Evolutionary conservation across 35 echinoderm and acorn worm genomes (phyloP), one percentile per base, ranked within the genome.

Genomic region (Apostichopus japonicus): DNA sequence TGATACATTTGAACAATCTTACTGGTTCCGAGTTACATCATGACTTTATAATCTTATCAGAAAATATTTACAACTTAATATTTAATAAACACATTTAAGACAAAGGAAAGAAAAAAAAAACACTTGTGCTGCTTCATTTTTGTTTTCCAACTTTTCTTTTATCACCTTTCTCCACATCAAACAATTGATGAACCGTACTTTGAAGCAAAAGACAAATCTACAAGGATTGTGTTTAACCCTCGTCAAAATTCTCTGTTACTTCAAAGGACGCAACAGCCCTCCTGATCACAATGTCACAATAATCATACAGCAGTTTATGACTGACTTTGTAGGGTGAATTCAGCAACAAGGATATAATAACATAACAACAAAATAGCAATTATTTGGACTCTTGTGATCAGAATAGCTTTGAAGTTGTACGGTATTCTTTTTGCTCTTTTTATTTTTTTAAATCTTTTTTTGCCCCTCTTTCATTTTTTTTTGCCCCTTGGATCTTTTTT

Each of bases 401-500:
- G 15, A n/a, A 27, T 57, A 6, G 54, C 11, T 8, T 53, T 84
- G 22, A 59, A 91, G 58, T 44, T 44, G 33, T 44, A 44, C 4
- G 33, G 33, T 44, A 44, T 44, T 44, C 33, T 44, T 44, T 44
- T 44, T 44, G 71, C 72, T 90, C 79, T 72, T 51, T 95, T 93
- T 56, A 92, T 80, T 76, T 90, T 24, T 57, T 24, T 16, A n/a
- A n/a, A 51, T 90, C 77, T 90, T 70, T 54, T 75, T 90, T 61
- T 93, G 71, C 79, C 22, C 44, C 16, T 53, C 24, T 88, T 62
- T 78, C 79, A n/a, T 93, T 44, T 72, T 44, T 44, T 44, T 44
- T 44, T 44, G 33, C 33, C 33, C 33, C 33, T 44, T 44, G 2
- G 33, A 44, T 44, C 33, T 61, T 61, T 61, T 61, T 61, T 61